Percentiles rank a stretch among this genome's conserved stretches.
Conservation (phyloP, 2,797 vertebrate genomes). For the Parauchenoglanis punctatus region DNA sequence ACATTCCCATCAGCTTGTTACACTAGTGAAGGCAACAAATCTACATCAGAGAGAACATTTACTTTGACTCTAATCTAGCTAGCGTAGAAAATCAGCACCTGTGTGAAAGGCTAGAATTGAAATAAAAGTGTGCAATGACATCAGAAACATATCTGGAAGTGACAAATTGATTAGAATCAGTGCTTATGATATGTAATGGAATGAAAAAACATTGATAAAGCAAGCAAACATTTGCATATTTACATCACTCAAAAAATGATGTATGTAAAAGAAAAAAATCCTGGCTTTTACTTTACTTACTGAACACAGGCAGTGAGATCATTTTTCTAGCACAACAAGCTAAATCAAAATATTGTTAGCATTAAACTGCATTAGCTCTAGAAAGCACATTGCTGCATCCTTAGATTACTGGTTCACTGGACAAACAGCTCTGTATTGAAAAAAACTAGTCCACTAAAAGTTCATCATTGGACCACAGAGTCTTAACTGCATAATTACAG, state of each 20-base stretch:
- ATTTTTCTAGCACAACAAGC: not conserved
- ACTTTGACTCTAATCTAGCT: constrained; percentile 5
- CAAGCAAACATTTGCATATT: constrained; percentile 21
- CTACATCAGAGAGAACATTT: constrained; percentile 30
- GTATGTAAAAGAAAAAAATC: not conserved
- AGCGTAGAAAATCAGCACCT: not conserved
- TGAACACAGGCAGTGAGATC: not conserved
- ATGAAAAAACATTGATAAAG: constrained; percentile 20
- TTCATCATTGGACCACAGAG: not conserved
- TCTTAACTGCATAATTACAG: not conserved
- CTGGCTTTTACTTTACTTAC: not conserved
- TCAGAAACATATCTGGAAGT: not conserved
- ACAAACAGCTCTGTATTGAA: not conserved
- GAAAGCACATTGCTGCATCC: not conserved
- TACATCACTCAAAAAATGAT: not conserved
- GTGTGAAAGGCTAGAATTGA: not conserved
- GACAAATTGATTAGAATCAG: not conserved
- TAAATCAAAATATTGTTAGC: not conserved
- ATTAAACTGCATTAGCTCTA: not conserved
- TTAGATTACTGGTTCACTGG: not conserved
- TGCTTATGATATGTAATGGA: not conserved
- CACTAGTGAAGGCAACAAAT: not conserved
- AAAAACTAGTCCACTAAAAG: not conserved
- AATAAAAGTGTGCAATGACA: constrained; percentile 28
- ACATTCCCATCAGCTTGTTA: not conserved